Evolutionary conservation across 2,888 invertebrate species (phyloP).

Genomic region (Myopa tessellatipennis): DNA sequence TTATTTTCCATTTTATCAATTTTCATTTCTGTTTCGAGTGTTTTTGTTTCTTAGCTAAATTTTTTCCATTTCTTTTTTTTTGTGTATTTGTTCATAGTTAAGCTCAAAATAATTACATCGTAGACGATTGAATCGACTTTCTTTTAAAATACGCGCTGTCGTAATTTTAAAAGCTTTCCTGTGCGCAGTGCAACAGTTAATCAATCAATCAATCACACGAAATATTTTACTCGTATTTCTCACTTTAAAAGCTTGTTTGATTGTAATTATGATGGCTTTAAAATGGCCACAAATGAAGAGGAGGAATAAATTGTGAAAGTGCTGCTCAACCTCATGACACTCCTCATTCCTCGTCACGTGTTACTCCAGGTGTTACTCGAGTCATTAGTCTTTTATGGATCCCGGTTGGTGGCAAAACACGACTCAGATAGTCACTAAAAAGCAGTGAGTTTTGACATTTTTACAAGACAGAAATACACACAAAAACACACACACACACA

Average conservation of each 20-base stretch:
- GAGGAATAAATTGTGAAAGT: background rate
- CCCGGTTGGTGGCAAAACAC: background rate
- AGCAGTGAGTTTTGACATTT: background rate
- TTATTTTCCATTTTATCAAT: background rate
- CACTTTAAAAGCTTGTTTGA: no score
- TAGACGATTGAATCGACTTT: no score
- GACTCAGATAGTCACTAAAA: background rate
- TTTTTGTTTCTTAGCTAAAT: no score
- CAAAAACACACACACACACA: no score
- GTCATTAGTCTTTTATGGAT: background rate
- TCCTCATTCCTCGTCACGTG: no score
- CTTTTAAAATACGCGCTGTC: no score
- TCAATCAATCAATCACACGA: background rate
- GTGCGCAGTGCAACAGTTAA: background rate
- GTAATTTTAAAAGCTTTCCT: background rate
- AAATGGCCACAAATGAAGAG: background rate
- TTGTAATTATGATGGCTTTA: background rate
- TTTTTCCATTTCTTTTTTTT: no score
- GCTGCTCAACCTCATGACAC: background rate
- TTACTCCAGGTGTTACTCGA: background rate
- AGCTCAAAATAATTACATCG: no score
- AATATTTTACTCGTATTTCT: no score
- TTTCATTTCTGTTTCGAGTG: background rate
- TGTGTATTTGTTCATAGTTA: no score
- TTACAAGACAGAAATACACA: background rate